Conservation (phyloP, 35 echinoderm and acorn worm species). For the Amphiura filiformis region DNA sequence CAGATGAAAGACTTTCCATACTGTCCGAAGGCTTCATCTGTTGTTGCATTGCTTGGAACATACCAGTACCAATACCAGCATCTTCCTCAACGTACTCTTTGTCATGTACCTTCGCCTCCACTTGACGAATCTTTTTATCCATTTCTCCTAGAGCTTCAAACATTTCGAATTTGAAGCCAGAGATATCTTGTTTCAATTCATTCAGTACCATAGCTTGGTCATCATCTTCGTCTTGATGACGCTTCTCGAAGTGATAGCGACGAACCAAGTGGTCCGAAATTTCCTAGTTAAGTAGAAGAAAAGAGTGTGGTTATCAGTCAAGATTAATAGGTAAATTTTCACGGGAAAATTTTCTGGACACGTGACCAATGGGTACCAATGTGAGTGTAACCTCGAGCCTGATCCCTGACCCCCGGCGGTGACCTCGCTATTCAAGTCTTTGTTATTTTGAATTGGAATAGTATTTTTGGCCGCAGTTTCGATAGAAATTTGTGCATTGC, state of each 20-base stretch:
- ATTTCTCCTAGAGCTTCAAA: slow-evolving; percentile 94
- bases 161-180: slow-evolving; percentile 98
- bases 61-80: slow-evolving; percentile 75
- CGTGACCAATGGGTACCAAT: too few relatives aligned
- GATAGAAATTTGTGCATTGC: too few relatives aligned
- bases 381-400: too few relatives aligned
- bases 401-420: too few relatives aligned
- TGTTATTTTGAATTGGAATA: too few relatives aligned
- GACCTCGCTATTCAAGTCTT: too few relatives aligned
- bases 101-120: slow-evolving; percentile 89
- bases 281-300: slow-evolving; percentile 45
- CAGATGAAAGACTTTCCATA: slow-evolving; percentile 81
- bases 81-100: slow-evolving; percentile 66
- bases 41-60: slow-evolving; percentile 89
- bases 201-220: slow-evolving; percentile 86
- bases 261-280: slow-evolving; percentile 79
- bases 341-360: too few relatives aligned
- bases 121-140: slow-evolving; percentile 95
- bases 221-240: slow-evolving; percentile 85
- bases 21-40: slow-evolving; percentile 82
- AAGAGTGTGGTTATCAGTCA: too few relatives aligned
- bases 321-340: too few relatives aligned
- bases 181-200: slow-evolving; percentile 96
- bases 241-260: slow-evolving; percentile 93
- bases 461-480: too few relatives aligned